Evolutionary conservation across 2,113 vertebrate species (phyloP).

Genomic region (Sorex araneus): DNA sequence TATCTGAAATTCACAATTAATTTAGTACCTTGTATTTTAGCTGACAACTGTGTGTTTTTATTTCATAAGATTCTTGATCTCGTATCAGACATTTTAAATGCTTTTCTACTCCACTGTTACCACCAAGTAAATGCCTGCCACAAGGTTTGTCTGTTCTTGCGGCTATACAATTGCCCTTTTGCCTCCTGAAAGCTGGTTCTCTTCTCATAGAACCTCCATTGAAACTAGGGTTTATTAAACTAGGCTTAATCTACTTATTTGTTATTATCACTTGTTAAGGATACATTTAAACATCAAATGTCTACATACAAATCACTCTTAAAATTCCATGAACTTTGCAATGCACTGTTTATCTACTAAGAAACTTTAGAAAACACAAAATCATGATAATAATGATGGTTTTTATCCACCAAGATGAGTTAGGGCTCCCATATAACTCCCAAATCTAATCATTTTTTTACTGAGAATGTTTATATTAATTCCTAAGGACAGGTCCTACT

Average conservation of each 20-base stretch:
- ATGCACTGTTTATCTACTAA: not conserved
- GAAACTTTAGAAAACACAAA: not conserved
- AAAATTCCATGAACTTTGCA: not conserved
- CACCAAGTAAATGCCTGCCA: not conserved
- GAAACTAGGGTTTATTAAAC: not conserved
- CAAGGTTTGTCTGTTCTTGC: not conserved
- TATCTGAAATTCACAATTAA: slow-evolving; percentile 43
- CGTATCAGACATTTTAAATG: not conserved
- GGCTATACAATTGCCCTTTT: too few species aligned
- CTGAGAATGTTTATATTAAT: not conserved
- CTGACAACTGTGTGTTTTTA: not conserved
- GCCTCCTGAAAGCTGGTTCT: not conserved
- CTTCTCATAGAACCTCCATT: accelerated
- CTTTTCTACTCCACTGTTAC: not conserved
- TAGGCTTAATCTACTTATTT: not conserved
- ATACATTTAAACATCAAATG: not conserved
- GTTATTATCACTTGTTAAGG: not conserved
- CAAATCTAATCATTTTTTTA: not conserved
- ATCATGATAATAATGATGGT: not conserved
- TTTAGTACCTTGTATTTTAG: not conserved
- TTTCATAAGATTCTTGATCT: not conserved
- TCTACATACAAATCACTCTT: not conserved
- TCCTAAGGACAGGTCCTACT: not conserved
- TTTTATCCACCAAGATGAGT: not conserved
- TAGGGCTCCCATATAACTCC: not conserved